Conservation (phyloP, 2,888 invertebrate species). For the Plemyria rubiginata region DNA sequence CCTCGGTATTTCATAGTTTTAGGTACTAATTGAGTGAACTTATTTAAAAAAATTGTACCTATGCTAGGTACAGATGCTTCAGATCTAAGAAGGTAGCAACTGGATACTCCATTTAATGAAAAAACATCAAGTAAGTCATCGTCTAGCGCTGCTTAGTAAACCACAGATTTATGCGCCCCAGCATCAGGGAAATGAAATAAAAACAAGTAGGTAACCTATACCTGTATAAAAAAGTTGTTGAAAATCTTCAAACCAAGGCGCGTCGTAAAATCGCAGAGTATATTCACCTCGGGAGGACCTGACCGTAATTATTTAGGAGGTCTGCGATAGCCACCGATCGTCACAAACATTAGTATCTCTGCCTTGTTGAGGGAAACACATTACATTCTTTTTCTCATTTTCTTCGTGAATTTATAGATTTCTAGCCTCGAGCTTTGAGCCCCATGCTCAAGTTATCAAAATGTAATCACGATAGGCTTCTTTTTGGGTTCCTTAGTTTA, state of each 20-base stretch:
- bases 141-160: neutral
- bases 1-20: too few species aligned
- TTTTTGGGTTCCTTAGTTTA: neutral
- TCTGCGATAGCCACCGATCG: constrained; percentile 46
- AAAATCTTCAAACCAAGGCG: constrained; percentile 35
- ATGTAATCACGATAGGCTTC: constrained; percentile 5
- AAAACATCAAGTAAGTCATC: neutral
- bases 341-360: constrained; percentile 52
- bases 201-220: constrained; percentile 19
- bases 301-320: constrained; percentile 58
- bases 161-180: neutral
- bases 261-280: constrained; percentile 50
- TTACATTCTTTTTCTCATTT: constrained; percentile 27
- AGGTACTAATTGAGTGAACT: too few species aligned
- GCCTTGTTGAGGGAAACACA: constrained; percentile 32
- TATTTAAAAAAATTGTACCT: too few species aligned
- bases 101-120: neutral
- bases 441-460: too few species aligned
- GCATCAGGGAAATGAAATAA: constrained; percentile 23
- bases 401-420: constrained; percentile 23
- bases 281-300: constrained; percentile 44
- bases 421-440: neutral
- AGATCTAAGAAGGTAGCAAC: too few species aligned
- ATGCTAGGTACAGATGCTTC: too few species aligned
- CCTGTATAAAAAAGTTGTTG: constrained; percentile 30